Evolutionary conservation across 1,140 invertebrate species (phyloP), one percentile per base, ranked within the genome.

Genomic region (Rhizoglyphus robini): DNA sequence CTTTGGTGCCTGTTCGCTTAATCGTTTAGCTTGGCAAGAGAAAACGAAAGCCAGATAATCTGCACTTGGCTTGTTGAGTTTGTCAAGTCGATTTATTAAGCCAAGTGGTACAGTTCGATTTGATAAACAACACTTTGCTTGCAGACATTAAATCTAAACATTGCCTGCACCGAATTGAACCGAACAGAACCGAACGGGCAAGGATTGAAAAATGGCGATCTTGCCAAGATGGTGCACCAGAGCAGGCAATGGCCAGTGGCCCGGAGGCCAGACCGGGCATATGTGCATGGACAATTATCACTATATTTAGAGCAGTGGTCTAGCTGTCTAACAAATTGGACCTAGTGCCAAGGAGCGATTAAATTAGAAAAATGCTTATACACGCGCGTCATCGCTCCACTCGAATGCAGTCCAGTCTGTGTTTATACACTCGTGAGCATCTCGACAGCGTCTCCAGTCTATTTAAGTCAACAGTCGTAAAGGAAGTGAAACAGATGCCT

Each of bases 401-500:
- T n/a, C n/a, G n/a, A n/a, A n/a, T n/a, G n/a, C n/a, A n/a, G n/a
- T n/a, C n/a, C n/a, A n/a, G n/a, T n/a, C n/a, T n/a, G n/a, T n/a
- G n/a, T n/a, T n/a, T n/a, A n/a, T n/a, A n/a, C n/a, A n/a, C n/a
- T n/a, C n/a, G n/a, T n/a, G n/a, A n/a, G n/a, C n/a, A n/a, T n/a
- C n/a, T n/a, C n/a, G n/a, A n/a, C n/a, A n/a, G n/a, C n/a, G n/a
- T n/a, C n/a, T n/a, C n/a, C n/a, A n/a, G n/a, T n/a, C n/a, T n/a
- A n/a, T n/a, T n/a, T n/a, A n/a, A n/a, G n/a, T n/a, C n/a, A n/a
- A n/a, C n/a, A n/a, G n/a, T n/a, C n/a, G n/a, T n/a, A n/a, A 54
- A 54, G 51, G 51, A 54, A 54, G 51, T 54, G 20, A 54, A 54
- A 54, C 51, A 54, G 51, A 54, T 54, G 51, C 23, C 23, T 54